Evolutionary conservation across 1,140 invertebrate genomes (phyloP), one percentile per base, ranked within the genome.

Genomic region (Limonius californicus): DNA sequence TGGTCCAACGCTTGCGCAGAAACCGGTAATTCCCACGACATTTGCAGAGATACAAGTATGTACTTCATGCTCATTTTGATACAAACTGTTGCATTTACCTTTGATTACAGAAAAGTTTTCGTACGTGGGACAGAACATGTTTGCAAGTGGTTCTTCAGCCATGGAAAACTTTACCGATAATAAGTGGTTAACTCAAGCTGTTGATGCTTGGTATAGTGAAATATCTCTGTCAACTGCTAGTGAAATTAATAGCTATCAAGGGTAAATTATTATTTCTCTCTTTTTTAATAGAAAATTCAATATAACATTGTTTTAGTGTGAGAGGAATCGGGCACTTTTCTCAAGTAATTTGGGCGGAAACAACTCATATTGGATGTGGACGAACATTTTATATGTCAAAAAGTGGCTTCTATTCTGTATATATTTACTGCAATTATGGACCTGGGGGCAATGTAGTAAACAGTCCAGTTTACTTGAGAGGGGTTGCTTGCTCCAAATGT

Each of bases 81-180:
- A 27, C 3, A 4, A 27, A 27, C 9, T 9, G 9, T 3, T 27
- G 9, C 9, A n/a, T 27, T 27, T 9, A 27, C 3, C 9, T 4
- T 27, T 27, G 3, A 27, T 27, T 27, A 9, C 9, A 27, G 23
- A 27, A 27, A 15, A 39, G 16, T 58, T 58, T 20, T 12, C 42
- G 12, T 42, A 19, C 8, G 56, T 6, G 18, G 60, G 60, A 18
- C 60, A 62, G 56, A 62, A 43, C 54, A 35, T 62, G 54, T 54
- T 27, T 54, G 16, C 15, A 11, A 54, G 18, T 7, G 14, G 39
- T 21, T 50, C 53, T 43, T 43, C 20, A 6, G 4, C 1, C 2
- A 32, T 54, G 27, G 6, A 54, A 7, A 43, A 62, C 53, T 56
- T 54, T 54, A 23, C 14, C n/a, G 54, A 47, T 56, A 27, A 16